Percentiles rank a stretch among this genome's conserved stretches.
These are phyloP conservation scores for Sinocyclocheilus anshuiensis DNA, from an alignment of 2,113 vertebrate genomes.

Conservation along the genomic window DNA sequence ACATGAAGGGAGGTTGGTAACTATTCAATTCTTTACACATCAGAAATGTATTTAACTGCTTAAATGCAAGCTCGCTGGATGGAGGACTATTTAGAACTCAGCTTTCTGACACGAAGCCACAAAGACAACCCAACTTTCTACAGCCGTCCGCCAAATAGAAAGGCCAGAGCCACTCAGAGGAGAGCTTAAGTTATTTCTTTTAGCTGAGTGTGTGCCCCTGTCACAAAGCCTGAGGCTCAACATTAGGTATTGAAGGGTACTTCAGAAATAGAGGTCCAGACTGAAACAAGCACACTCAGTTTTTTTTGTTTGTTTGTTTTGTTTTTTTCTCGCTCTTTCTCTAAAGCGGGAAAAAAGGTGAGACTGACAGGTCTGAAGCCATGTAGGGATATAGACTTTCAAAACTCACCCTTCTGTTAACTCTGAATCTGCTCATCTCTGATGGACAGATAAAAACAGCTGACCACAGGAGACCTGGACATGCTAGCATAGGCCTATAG, in stretches of 20 bases:
- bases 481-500: not conserved
- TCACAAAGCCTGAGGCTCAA: slow-evolving; percentile 35
- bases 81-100: slow-evolving; percentile 46
- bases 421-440: not conserved
- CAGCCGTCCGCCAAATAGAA: slow-evolving; percentile 34
- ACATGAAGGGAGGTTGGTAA: slow-evolving; percentile 26
- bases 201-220: slow-evolving; percentile 41
- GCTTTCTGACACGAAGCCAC: slow-evolving; percentile 46
- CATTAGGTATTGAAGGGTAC: slow-evolving; percentile 32
- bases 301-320: not conserved
- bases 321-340: not conserved
- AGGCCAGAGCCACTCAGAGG: slow-evolving; percentile 38
- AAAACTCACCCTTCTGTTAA: not conserved
- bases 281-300: slow-evolving; percentile 6
- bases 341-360: not conserved
- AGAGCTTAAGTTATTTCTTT: slow-evolving; percentile 37
- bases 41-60: slow-evolving; percentile 51
- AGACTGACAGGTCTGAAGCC: not conserved
- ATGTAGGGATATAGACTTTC: not conserved
- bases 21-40: slow-evolving; percentile 48
- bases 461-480: slow-evolving; percentile 13
- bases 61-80: slow-evolving; percentile 43
- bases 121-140: slow-evolving; percentile 30
- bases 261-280: slow-evolving; percentile 34
- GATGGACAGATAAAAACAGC: not conserved